Conservation (phyloP, 2,113 vertebrate species). For the Rhombomys opimus region DNA sequence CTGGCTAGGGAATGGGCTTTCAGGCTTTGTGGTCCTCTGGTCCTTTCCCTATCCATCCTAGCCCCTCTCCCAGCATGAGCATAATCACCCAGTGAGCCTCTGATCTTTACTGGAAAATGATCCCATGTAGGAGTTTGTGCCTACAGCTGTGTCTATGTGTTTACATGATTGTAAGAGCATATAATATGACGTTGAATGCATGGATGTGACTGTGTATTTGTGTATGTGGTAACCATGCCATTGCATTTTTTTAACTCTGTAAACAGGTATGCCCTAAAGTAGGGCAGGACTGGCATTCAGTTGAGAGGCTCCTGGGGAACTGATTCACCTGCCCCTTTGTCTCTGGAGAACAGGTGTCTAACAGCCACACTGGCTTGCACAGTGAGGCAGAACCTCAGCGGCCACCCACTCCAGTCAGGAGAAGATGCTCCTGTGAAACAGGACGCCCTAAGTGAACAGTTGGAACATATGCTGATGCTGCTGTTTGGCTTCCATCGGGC, state of each 20-base stretch:
- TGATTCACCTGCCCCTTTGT: neutral
- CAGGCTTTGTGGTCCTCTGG: neutral
- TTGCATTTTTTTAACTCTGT: neutral
- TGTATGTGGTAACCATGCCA: neutral
- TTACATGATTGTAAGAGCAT: neutral
- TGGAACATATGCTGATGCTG: slow-evolving; percentile 9
- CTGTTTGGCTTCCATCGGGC: slow-evolving; percentile 46
- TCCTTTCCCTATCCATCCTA: neutral
- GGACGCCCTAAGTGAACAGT: slow-evolving; percentile 40
- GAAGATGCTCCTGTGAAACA: neutral
- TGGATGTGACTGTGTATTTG: neutral
- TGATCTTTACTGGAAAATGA: neutral
- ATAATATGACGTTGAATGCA: neutral
- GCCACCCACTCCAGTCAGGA: neutral
- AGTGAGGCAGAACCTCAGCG: neutral
- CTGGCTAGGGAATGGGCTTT: neutral
- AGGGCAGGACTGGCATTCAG: neutral
- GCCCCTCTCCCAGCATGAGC: neutral
- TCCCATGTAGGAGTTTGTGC: neutral
- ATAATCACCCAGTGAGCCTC: neutral
- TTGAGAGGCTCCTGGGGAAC: neutral
- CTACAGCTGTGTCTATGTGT: neutral
- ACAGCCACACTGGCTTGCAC: neutral
- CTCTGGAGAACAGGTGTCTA: neutral
- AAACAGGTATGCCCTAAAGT: neutral